These are phyloP conservation scores for Thunnus albacares DNA, from an alignment of 2,797 vertebrate genomes.

Conservation along the genomic window DNA sequence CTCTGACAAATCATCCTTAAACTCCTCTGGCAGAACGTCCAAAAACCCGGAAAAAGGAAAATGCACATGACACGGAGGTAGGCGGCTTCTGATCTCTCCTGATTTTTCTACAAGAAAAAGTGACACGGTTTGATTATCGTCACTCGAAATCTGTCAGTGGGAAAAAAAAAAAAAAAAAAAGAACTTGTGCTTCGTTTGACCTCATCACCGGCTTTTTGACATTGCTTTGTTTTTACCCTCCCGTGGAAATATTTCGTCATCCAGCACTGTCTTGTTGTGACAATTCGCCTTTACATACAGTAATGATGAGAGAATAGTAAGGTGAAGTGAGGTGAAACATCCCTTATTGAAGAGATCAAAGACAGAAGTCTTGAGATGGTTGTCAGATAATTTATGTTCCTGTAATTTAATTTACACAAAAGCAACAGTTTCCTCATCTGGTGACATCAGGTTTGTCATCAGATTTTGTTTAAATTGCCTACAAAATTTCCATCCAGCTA, in stretches of 20 bases:
- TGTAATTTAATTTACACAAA: not conserved
- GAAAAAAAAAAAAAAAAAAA: not conserved
- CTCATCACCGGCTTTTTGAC: not conserved
- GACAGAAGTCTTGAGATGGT: not conserved
- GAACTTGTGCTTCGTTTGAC: not conserved
- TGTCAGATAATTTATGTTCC: not conserved
- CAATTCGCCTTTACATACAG: not conserved
- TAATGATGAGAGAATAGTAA: not conserved
- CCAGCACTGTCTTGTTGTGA: not conserved
- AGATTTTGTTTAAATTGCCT: too few species aligned
- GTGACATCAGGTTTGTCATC: not conserved
- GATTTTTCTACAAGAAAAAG: not conserved
- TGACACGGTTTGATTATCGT: not conserved
- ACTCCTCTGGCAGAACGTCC: conserved; percentile 6
- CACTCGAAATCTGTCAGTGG: not conserved
- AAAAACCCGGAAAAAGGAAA: not conserved
- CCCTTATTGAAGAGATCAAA: not conserved
- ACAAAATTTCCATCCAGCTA: too few species aligned
- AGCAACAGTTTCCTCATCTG: not conserved
- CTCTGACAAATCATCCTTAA: conserved; percentile 51
- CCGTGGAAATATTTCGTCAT: conserved; percentile 3
- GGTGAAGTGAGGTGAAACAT: not conserved
- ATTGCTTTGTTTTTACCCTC: not conserved
- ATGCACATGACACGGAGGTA: not conserved
- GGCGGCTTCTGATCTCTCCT: not conserved